These are phyloP conservation scores for Calephelis virginiensis DNA, from an alignment of 1,140 invertebrate genomes.

Conservation along the genomic window DNA sequence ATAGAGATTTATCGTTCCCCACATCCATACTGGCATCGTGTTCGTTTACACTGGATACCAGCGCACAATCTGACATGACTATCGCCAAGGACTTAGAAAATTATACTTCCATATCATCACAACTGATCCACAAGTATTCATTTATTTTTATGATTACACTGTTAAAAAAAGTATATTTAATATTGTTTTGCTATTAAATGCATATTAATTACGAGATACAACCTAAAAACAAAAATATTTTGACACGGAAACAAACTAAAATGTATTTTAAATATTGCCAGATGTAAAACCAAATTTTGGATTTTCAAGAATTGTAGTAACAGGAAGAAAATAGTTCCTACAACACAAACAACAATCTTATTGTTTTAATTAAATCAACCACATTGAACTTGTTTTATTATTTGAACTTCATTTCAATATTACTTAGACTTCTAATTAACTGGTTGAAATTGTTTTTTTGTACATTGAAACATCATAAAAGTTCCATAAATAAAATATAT, in stretches of 20 bases:
- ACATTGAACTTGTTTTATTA: too few species aligned
- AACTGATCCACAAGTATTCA: constrained; percentile 36
- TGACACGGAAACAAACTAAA: constrained; percentile 57
- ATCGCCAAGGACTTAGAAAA: constrained; percentile 50
- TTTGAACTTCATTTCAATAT: too few species aligned
- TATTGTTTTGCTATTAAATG: constrained; percentile 7
- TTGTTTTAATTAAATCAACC: too few species aligned
- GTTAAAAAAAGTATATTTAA: background rate
- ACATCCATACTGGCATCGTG: constrained; percentile 77
- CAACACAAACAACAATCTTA: too few species aligned
- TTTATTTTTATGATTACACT: constrained; percentile 26
- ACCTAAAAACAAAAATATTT: constrained; percentile 76
- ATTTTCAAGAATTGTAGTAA: too few species aligned
- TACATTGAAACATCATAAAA: too few species aligned
- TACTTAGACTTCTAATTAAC: too few species aligned
- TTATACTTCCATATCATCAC: constrained; percentile 57
- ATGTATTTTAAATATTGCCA: constrained; percentile 24
- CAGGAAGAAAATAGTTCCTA: too few species aligned
- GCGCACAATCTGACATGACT: constrained; percentile 77
- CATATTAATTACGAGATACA: constrained; percentile 34
- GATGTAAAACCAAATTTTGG: background rate
- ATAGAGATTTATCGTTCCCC: constrained; percentile 78
- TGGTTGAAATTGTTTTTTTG: too few species aligned
- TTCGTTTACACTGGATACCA: constrained; percentile 74
- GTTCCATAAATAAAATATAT: too few species aligned